Conservation (phyloP, 2,888 invertebrate genomes). For the Ichneumon xanthorius region DNA sequence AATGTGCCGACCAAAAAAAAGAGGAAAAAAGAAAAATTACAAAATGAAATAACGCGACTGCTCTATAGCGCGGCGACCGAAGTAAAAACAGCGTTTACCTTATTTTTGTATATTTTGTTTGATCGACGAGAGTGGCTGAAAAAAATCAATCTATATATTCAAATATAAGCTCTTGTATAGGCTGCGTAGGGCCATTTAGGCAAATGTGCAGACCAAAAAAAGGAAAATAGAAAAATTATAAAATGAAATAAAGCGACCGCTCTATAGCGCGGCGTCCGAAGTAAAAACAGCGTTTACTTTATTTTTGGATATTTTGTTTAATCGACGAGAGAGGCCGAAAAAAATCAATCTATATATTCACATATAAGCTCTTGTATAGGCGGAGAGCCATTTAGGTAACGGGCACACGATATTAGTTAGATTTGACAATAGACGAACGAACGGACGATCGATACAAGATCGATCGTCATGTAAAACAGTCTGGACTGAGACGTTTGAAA, state of each 20-base stretch:
- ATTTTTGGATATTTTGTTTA: conserved; percentile 36
- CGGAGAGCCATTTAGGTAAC: conserved; percentile 22
- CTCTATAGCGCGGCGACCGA: not conserved
- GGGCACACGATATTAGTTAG: too few relatives aligned
- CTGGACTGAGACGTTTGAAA: too few relatives aligned
- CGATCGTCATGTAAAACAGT: too few relatives aligned
- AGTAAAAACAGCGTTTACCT: conserved; percentile 26
- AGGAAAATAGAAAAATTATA: too few relatives aligned
- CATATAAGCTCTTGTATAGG: not conserved
- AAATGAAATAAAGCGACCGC: too few relatives aligned
- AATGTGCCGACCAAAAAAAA: conserved; percentile 31
- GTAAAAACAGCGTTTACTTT: conserved; percentile 28
- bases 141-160: not conserved
- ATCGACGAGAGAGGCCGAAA: conserved; percentile 25
- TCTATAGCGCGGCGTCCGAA: not conserved
- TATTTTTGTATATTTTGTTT: conserved; percentile 39
- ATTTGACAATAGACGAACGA: too few relatives aligned
- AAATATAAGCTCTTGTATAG: not conserved
- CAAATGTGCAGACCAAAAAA: not conserved
- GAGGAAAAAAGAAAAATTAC: not conserved
- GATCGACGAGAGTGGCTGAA: conserved; percentile 19
- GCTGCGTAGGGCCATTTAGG: too few relatives aligned
- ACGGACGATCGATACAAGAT: too few relatives aligned
- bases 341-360: not conserved
- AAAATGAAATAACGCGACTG: too few relatives aligned